These are phyloP conservation scores for Fissipunctia ypsillon DNA, from an alignment of 2,888 invertebrate species.

Conservation along the genomic window DNA sequence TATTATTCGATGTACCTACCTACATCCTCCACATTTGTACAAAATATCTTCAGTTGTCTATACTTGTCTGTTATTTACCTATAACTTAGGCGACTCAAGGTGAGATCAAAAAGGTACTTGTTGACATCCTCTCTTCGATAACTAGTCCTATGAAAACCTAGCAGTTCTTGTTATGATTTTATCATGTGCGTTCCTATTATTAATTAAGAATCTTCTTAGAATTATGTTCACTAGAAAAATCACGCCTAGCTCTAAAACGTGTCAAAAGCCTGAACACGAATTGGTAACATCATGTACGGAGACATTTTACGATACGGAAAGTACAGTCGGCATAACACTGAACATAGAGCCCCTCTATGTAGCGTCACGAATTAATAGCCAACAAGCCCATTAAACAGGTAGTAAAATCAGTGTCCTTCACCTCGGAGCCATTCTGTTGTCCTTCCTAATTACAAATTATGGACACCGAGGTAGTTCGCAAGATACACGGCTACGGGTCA, in stretches of 20 bases:
- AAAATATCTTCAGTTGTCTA: constrained; percentile 5
- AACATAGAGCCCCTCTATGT: constrained; percentile 8
- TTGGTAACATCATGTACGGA: not conserved
- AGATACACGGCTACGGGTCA: constrained; percentile 80
- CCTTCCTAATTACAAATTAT: constrained; percentile 78
- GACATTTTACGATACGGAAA: constrained; percentile 12
- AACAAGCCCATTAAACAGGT: constrained; percentile 56
- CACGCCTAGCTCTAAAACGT: constrained; percentile 1
- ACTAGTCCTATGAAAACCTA: too few species aligned
- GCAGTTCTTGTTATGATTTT: too few species aligned
- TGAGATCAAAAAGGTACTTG: not conserved
- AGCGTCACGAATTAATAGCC: constrained; percentile 52
- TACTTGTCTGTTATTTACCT: constrained; percentile 3
- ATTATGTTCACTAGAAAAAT: constrained; percentile 12
- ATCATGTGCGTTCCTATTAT: not conserved
- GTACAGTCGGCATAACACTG: constrained; percentile 15
- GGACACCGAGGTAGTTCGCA: constrained; percentile 68
- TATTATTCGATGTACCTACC: not conserved
- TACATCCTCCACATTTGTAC: constrained; percentile 9
- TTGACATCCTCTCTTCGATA: not conserved
- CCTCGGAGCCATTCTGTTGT: constrained; percentile 67
- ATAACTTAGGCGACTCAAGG: not conserved
- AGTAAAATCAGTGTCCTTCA: constrained; percentile 75
- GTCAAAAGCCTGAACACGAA: constrained; percentile 20
- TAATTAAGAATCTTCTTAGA: not conserved